phyloP scores from a whole-genome alignment of 2,797 vertebrate species.

The Pipistrellus kuhlii region DNA sequence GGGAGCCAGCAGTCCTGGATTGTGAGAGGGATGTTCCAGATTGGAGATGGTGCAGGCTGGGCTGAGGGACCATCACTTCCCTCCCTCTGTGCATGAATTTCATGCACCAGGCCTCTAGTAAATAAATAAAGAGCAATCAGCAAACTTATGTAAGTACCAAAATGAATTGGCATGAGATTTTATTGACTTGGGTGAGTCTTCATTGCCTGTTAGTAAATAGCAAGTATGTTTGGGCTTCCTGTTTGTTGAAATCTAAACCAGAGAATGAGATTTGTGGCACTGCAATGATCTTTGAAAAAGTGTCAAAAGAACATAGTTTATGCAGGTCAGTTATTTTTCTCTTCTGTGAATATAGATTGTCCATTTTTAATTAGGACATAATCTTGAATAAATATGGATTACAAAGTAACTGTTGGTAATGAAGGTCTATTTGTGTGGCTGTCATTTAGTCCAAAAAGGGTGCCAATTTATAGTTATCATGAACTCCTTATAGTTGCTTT shows the following conservation, averaged over 20 bases:
- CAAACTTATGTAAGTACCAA: neutral
- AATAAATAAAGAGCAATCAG: neutral
- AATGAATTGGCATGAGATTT: neutral
- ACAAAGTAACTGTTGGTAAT: slow-evolving; percentile 29
- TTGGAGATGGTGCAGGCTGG: too few relatives aligned
- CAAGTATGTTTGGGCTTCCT: neutral
- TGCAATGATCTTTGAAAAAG: neutral
- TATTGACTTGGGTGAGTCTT: neutral
- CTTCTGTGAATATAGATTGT: neutral
- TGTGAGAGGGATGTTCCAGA: too few relatives aligned
- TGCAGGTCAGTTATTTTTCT: slow-evolving; percentile 16
- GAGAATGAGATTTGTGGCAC: neutral
- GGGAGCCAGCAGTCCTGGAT: too few relatives aligned
- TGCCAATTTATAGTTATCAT: neutral
- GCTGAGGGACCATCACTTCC: too few relatives aligned
- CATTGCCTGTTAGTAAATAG: neutral
- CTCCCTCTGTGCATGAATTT: too few relatives aligned
- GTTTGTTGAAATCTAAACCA: neutral
- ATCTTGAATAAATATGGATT: neutral
- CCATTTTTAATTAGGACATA: neutral
- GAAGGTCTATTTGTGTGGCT: neutral
- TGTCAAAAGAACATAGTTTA: neutral
- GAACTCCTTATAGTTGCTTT: slow-evolving; percentile 5
- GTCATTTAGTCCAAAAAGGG: slow-evolving; percentile 4
- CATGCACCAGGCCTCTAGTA: too few relatives aligned